Evolutionary conservation across 2,888 invertebrate species (phyloP).

Genomic region (Parapristionchus giblindavisi): DNA sequence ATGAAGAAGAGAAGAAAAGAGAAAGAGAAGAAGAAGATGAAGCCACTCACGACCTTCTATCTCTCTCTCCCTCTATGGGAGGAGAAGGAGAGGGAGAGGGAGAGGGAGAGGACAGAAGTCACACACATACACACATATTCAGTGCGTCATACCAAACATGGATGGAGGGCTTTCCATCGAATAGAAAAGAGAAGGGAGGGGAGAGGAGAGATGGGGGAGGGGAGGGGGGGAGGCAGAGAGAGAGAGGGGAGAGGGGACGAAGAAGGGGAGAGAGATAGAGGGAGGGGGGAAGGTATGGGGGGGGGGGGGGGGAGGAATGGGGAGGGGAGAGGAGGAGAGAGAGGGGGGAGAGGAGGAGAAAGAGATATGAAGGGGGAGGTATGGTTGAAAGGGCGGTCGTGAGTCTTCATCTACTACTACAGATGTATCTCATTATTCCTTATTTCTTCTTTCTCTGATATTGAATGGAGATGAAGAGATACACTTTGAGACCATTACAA

Average conservation of each 20-base stretch:
- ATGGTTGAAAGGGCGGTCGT: too few species aligned
- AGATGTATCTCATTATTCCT: too few species aligned
- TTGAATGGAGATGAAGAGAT: too few species aligned
- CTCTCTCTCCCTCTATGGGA: too few species aligned
- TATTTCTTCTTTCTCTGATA: too few species aligned
- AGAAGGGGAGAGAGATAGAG: background rate
- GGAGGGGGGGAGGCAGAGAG: background rate
- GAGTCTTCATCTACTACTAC: too few species aligned
- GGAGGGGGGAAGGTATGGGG: too few species aligned
- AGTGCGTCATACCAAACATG: too few species aligned
- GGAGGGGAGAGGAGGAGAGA: background rate
- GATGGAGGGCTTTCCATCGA: too few species aligned
- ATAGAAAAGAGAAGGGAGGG: background rate
- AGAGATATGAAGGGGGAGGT: background rate
- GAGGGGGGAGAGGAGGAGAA: background rate
- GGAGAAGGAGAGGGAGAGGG: conserved; percentile 12
- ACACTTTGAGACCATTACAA: too few species aligned
- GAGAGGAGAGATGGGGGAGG: background rate
- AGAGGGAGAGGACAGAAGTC: conserved; percentile 6
- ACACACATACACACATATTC: too few species aligned
- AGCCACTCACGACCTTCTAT: conserved; percentile 21
- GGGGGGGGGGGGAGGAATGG: background rate
- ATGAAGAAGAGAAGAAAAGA: conserved; percentile 4
- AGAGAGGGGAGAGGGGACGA: background rate
- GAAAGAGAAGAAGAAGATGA: conserved; percentile 1